These are phyloP conservation scores for Luidia sarsii DNA, from an alignment of 53 echinoderm and acorn worm species.

Conservation along the genomic window DNA sequence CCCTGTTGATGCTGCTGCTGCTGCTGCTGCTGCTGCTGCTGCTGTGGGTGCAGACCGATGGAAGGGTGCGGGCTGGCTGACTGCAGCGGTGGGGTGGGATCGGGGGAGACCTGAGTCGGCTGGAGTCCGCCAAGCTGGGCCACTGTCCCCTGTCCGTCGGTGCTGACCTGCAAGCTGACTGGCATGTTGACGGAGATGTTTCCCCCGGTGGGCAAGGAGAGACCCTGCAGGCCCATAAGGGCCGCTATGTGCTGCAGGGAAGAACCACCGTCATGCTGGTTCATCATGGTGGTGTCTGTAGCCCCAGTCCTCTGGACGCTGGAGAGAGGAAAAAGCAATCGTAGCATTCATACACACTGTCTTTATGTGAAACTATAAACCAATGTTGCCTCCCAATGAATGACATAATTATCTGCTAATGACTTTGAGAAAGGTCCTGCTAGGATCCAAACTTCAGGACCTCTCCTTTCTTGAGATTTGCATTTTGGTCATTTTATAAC, in stretches of 20 bases:
- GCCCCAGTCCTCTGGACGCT: conserved; percentile 34
- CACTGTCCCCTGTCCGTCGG: conserved; percentile 11
- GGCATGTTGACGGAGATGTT: conserved; percentile 44
- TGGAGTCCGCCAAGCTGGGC: conserved; percentile 3
- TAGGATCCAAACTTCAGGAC: no score
- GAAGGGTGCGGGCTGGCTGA: conserved; percentile 22
- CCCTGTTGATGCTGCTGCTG: conserved; percentile 20
- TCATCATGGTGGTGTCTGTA: conserved; percentile 48
- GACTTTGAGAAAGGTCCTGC: no score
- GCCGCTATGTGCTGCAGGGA: conserved; percentile 64
- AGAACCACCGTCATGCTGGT: conserved; percentile 42
- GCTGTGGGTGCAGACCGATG: conserved; percentile 28
- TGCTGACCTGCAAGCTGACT: conserved; percentile 37
- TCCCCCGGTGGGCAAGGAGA: conserved; percentile 10
- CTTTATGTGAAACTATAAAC: no score
- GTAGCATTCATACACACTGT: no score
- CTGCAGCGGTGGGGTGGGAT: conserved; percentile 41
- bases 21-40: conserved; percentile 33
- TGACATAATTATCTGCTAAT: no score
- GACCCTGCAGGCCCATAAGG: conserved; percentile 57
- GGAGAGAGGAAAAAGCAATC: neutral
- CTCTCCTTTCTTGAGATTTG: no score
- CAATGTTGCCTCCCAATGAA: no score
- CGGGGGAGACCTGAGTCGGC: conserved; percentile 26
- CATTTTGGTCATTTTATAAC: no score